A percentile compares a stretch with the other conserved stretches of the same genome.
Conservation (phyloP, 2,888 invertebrate species). For the Anticlea derivata region DNA sequence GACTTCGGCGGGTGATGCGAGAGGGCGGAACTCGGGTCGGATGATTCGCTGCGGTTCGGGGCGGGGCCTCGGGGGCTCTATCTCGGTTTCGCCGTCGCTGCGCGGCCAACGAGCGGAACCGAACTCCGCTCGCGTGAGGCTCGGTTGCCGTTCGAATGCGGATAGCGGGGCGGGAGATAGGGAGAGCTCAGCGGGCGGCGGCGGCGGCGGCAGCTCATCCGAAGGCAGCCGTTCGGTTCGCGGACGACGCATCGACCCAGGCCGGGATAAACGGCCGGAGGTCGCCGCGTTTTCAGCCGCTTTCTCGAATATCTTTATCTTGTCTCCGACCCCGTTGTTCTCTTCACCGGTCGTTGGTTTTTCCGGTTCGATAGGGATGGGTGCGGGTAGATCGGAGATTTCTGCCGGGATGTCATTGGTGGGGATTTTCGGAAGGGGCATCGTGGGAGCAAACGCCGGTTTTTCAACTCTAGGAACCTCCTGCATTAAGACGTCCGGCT, state of each 20-base stretch:
- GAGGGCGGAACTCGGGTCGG: slow-evolving; percentile 75
- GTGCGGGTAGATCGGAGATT: slow-evolving; percentile 22
- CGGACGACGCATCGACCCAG: slow-evolving; percentile 65
- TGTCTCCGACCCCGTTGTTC: slow-evolving; percentile 76
- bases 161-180: slow-evolving; percentile 41
- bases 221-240: slow-evolving; percentile 48
- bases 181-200: slow-evolving; percentile 27
- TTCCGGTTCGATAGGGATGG: slow-evolving; percentile 9
- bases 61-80: slow-evolving; percentile 54
- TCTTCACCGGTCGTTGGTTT: slow-evolving; percentile 50
- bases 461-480: slow-evolving; percentile 18
- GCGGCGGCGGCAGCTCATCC: slow-evolving; percentile 33
- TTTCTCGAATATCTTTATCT: slow-evolving; percentile 77
- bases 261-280: slow-evolving; percentile 58
- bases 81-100: slow-evolving; percentile 25
- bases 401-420: not conserved
- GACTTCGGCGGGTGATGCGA: slow-evolving; percentile 67
- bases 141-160: slow-evolving; percentile 67
- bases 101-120: slow-evolving; percentile 33
- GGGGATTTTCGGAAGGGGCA: slow-evolving; percentile 18
- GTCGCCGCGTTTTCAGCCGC: slow-evolving; percentile 69
- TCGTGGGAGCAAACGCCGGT: slow-evolving; percentile 22
- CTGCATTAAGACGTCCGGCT: slow-evolving; percentile 17
- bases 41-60: slow-evolving; percentile 74
- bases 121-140: slow-evolving; percentile 28